A percentile compares a stretch with the other conserved stretches of the same genome.
Conservation (phyloP, 2,888 invertebrate genomes). For the Eupeodes latifasciatus region DNA sequence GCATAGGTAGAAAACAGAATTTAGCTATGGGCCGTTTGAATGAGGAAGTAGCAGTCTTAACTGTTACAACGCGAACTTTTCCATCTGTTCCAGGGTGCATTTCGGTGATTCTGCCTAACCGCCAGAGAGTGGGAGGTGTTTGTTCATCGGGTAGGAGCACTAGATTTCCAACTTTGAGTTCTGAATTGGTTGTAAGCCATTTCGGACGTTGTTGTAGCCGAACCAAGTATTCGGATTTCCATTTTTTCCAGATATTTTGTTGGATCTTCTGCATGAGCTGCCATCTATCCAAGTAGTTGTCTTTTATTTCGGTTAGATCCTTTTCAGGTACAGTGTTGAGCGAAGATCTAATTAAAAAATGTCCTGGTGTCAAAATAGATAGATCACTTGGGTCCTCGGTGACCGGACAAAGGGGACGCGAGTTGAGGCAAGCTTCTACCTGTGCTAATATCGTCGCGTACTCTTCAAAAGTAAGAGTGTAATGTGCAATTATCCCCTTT, state of each 20-base stretch:
- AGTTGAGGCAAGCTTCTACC: too few species aligned
- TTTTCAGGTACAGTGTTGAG: too few species aligned
- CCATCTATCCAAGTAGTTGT: slow-evolving; percentile 28
- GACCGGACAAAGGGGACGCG: too few species aligned
- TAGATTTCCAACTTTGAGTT: slow-evolving; percentile 21
- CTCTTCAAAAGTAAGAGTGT: too few species aligned
- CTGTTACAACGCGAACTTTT: slow-evolving; percentile 27
- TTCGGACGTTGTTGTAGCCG: slow-evolving; percentile 32
- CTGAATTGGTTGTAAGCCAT: slow-evolving; percentile 14
- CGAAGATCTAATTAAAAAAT: too few species aligned
- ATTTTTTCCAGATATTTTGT: slow-evolving; percentile 36
- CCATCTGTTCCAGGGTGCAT: slow-evolving; percentile 44
- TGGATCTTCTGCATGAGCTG: slow-evolving; percentile 37
- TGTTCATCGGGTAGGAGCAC: slow-evolving; percentile 36
- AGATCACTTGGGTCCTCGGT: too few species aligned
- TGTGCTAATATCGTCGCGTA: too few species aligned
- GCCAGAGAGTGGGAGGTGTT: slow-evolving; percentile 37
- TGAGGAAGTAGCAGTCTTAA: slow-evolving; percentile 30
- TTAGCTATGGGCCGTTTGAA: too few species aligned
- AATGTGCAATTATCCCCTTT: too few species aligned
- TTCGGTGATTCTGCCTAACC: slow-evolving; percentile 21
- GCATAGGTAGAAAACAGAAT: slow-evolving; percentile 38
- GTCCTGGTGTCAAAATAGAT: too few species aligned
- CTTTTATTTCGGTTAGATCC: slow-evolving; percentile 12
- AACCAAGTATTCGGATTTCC: slow-evolving; percentile 25